phyloP scores from a whole-genome alignment of 2,888 invertebrate genomes.

The Clitarchus hookeri region DNA sequence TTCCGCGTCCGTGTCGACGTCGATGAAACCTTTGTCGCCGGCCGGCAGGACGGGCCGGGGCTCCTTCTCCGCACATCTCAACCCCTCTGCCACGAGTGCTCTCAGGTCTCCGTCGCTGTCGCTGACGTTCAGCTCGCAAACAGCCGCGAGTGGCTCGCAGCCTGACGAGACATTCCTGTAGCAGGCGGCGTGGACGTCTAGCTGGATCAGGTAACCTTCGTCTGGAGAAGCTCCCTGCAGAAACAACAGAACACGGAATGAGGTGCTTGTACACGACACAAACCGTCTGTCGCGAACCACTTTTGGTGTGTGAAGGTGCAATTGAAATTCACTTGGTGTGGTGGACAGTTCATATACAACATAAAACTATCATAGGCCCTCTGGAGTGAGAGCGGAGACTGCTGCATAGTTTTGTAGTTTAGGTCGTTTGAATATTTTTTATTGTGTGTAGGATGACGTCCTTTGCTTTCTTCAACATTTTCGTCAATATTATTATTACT shows the following conservation, averaged over 20 bases:
- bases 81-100: constrained; percentile 25
- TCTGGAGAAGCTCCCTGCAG: neutral
- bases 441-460: no score
- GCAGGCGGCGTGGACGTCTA: neutral
- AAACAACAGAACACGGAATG: neutral
- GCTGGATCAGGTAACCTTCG: neutral
- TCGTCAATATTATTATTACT: no score
- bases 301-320: no score
- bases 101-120: constrained; percentile 11
- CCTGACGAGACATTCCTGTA: neutral
- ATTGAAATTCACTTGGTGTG: no score
- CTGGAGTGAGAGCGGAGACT: no score
- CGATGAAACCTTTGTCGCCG: constrained; percentile 31
- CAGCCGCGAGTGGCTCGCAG: neutral
- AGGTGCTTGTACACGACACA: no score
- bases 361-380: no score
- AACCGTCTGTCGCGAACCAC: no score
- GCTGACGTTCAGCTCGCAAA: neutral
- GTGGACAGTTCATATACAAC: no score
- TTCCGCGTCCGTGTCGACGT: constrained; percentile 31
- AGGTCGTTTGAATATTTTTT: no score
- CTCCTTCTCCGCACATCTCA: constrained; percentile 33
- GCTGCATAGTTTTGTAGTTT: no score
- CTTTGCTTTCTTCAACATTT: no score
- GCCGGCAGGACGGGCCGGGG: constrained; percentile 22